Conservation (phyloP, 2,888 invertebrate species). For the Cryptophagus acutangulus region DNA sequence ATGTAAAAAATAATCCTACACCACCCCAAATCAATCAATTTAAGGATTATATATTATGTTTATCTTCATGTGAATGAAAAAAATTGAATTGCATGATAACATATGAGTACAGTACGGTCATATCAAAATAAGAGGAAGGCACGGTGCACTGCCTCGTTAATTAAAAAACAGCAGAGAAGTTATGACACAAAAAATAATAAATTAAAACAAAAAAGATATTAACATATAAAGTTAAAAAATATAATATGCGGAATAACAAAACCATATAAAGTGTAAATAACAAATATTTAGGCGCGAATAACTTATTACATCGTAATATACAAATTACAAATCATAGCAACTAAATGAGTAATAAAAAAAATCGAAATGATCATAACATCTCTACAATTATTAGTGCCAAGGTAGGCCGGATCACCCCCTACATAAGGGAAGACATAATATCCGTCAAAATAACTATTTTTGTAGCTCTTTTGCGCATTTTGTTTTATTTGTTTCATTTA, state of each 20-base stretch:
- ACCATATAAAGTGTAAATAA: no score
- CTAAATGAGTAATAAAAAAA: conserved; percentile 22
- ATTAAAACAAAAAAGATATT: conserved; percentile 30
- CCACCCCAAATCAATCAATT: conserved; percentile 19
- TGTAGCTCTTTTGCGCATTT: conserved; percentile 18
- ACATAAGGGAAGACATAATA: conserved; percentile 41
- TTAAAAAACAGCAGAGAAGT: conserved; percentile 43
- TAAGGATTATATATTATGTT: conserved; percentile 4
- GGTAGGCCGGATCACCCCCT: conserved; percentile 41
- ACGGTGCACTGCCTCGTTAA: conserved; percentile 44
- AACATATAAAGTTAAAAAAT: conserved; percentile 13
- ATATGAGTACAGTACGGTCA: conserved; percentile 41
- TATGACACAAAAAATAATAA: conserved; percentile 39
- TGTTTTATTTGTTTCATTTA: conserved; percentile 27
- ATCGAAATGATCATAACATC: conserved; percentile 44
- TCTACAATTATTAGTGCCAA: conserved; percentile 44
- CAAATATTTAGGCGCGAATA: conserved; percentile 18
- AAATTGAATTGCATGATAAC: conserved; percentile 5
- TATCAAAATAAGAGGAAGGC: conserved; percentile 45
- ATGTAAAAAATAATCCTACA: conserved; percentile 28
- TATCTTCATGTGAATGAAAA: conserved; percentile 2
- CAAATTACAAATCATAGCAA: conserved; percentile 20
- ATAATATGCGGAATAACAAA: no score
- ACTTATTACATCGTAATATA: conserved; percentile 26
- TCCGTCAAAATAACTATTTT: conserved; percentile 32